Evolutionary conservation across 2,888 invertebrate species (phyloP).

Genomic region (Eueremaeus valkanovi): DNA sequence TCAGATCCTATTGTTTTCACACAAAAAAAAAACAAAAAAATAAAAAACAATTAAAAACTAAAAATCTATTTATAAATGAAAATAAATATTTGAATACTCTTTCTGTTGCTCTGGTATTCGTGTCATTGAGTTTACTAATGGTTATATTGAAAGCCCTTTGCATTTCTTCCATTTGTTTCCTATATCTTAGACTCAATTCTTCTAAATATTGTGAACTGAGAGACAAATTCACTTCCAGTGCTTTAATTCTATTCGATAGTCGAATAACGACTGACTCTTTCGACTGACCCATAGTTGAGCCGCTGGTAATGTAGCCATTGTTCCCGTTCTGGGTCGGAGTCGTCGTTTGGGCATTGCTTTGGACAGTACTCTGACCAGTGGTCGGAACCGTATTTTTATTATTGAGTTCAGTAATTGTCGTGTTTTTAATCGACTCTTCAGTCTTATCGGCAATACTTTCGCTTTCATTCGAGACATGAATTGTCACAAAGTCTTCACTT

Average conservation of each 20-base stretch:
- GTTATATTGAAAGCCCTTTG: conserved; percentile 59
- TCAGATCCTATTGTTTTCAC: conserved; percentile 47
- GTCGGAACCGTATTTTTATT: neutral
- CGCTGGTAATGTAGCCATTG: neutral
- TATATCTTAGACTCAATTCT: conserved; percentile 89
- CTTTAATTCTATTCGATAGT: conserved; percentile 91
- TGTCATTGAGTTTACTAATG: conserved; percentile 60
- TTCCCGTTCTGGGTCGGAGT: neutral
- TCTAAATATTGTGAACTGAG: conserved; percentile 93
- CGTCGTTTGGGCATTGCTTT: too few species aligned
- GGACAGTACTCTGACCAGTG: neutral
- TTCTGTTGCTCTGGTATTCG: conserved; percentile 60
- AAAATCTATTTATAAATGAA: neutral
- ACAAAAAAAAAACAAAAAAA: neutral
- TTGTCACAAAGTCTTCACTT: neutral
- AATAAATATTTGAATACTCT: conserved; percentile 45
- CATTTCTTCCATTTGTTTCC: conserved; percentile 93
- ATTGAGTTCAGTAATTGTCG: neutral
- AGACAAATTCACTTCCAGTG: conserved; percentile 93
- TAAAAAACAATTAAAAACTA: conserved; percentile 33
- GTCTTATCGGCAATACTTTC: neutral
- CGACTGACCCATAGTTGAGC: conserved; percentile 55
- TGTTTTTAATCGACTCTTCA: neutral
- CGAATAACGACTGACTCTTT: conserved; percentile 95
- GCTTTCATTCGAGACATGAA: neutral